phyloP scores from a whole-genome alignment of 2,113 vertebrate species.

The Ptyas mucosa region DNA sequence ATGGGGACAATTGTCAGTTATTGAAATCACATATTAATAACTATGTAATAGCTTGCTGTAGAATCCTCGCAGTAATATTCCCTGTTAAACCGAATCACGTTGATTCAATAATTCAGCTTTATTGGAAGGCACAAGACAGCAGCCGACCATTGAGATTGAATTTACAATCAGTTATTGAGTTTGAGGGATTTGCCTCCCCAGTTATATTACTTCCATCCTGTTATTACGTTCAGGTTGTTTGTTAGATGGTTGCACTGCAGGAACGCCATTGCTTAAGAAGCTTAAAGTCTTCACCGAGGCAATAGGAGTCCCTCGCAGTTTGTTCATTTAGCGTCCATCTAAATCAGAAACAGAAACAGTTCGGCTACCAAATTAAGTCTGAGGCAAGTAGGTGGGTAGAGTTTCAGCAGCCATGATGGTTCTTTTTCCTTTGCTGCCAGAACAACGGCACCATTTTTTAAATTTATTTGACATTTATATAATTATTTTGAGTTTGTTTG shows the following conservation, averaged over 20 bases:
- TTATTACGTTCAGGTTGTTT: conserved; percentile 24
- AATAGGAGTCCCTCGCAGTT: neutral
- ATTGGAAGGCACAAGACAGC: conserved; percentile 26
- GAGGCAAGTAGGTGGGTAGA: neutral
- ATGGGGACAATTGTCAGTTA: neutral
- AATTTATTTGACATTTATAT: neutral
- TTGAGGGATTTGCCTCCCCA: conserved; percentile 28
- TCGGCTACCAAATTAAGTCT: neutral
- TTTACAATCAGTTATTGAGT: conserved; percentile 35
- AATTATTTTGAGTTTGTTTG: neutral
- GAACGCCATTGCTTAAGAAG: conserved; percentile 17
- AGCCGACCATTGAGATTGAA: conserved; percentile 36
- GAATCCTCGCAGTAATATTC: conserved; percentile 14
- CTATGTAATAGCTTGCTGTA: neutral
- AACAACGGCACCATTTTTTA: neutral
- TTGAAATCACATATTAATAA: conserved; percentile 27
- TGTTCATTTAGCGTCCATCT: neutral
- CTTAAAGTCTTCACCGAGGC: neutral
- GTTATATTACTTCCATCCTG: conserved; percentile 19
- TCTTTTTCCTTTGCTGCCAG: neutral
- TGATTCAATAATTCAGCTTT: conserved; percentile 40
- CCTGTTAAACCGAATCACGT: neutral
- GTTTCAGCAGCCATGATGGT: neutral
- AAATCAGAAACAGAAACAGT: neutral
- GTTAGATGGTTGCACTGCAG: neutral